A percentile compares a stretch with the other conserved stretches of the same genome.
Conservation (phyloP, 92 coral and sea anemone species). For the Zoanthus sansibaricus region DNA sequence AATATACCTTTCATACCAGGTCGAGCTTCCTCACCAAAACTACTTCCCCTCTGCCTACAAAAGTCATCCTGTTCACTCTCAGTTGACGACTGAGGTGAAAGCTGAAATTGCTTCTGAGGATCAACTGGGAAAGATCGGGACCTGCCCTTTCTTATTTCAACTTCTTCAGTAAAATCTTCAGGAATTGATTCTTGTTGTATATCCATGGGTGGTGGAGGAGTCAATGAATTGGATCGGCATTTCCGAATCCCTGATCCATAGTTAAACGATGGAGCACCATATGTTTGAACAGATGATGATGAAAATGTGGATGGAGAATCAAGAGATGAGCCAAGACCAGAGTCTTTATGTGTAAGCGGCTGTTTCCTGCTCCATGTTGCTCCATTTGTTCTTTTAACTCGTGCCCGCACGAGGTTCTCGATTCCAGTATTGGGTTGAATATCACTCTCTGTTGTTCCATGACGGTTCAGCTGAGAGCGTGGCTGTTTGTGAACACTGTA, state of each 20-base stretch:
- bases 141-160: constrained; percentile 98
- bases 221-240: constrained; percentile 82
- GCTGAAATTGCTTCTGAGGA: constrained; percentile 85
- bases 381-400: constrained; percentile 74
- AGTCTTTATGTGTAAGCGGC: constrained; percentile 90
- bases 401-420: constrained; percentile 83
- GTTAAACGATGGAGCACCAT: constrained; percentile 58
- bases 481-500: constrained; percentile 80
- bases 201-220: constrained; percentile 88
- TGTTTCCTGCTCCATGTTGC: constrained; percentile 84
- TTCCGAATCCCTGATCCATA: constrained; percentile 63
- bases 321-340: constrained; percentile 95
- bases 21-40: constrained; percentile 84
- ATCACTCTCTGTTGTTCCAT: constrained; percentile 66
- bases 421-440: constrained; percentile 87
- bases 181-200: constrained; percentile 77
- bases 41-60: constrained; percentile 72
- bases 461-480: constrained; percentile 59
- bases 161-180: constrained; percentile 73
- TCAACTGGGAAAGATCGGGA: constrained; percentile 99
- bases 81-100: constrained; percentile 96
- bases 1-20: constrained; percentile 97
- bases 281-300: constrained; percentile 51
- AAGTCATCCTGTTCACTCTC: constrained; percentile 95
- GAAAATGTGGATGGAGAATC: constrained; percentile 66